Base-by-base conservation (phyloP, 1,140 invertebrate species). In the Brachionus koreanus region DNA sequence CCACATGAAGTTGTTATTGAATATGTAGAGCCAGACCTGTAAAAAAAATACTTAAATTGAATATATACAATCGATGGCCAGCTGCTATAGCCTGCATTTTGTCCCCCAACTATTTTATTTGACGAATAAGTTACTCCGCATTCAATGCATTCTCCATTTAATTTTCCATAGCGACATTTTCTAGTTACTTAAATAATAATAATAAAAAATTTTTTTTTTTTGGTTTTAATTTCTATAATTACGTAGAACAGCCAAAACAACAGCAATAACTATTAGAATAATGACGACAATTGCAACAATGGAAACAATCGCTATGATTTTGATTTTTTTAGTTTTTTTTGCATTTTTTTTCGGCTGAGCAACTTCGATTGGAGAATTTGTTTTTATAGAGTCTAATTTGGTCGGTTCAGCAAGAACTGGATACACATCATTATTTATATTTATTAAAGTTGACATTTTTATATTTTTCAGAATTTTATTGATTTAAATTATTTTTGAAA, bases 1-100 rank as follows among this genome's bases (percentile, higher is more conserved):
- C 93, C 93, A 86, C 94, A 95, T 29, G 23, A 25, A 25, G 76
- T 65, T 61, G 23, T n/a, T 7, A 72, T 39, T 29, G 23, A 49
- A 77, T 52, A 46, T n/a, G 46, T 43, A 52, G 1, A 2, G 5
- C 37, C 39, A 13, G 37, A 23, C 13, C 6, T 35, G 3, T 23
- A 9, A 29, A 12, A 65, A 33, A 12, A 61, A 25, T 79, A 79
- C 6, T 43, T 61, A 65, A 79, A 79, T 35, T 12, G 12, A 5
- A 79, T 43, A 13, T 35, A 61, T 12, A 42, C 76, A 19, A 79
- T 61, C 12, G 76, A 79, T 19, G 76, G 76, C 76, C 76, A 79
- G 33, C 49, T 61, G 42, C 33, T 23, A 4, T 12, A 9, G 12
- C 3, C 76, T 37, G 76, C 76, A 29, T 79, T 25, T 79, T 79